Base-by-base conservation (phyloP, 2,113 vertebrate genomes). In the Todiramphus saurophagus region DNA sequence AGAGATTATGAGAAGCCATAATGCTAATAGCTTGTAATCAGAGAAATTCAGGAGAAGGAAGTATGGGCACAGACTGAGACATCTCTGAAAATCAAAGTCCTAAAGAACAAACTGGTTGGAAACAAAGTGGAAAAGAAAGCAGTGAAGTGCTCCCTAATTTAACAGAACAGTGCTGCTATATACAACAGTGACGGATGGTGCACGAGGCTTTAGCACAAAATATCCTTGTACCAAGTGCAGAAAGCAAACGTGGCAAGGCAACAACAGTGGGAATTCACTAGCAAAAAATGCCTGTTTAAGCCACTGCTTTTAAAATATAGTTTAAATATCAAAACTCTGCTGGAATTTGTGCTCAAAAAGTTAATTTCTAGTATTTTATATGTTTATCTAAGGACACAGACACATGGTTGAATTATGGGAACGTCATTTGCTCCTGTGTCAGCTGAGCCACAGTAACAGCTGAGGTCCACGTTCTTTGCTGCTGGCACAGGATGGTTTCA, bases 1-100 rank as follows among this genome's bases (percentile, higher is more conserved):
- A 72, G 81, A 88, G 63, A 80, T 89, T 89, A 72, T 74, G 46
- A 85, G 59, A 87, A 92, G 24, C 31, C 70, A 72, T 80, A 92
- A 85, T 8, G 41, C 9, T 78, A 89, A 92, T 59, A 75, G 43
- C 43, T 79, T 69, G 31, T 35, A 90, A 76, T 81, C 39, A 46
- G n/a, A 74, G 43, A 91, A 73, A 87, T 77, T 48, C 70, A 93
- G 33, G 30, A 66, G 84, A 64, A 85, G 0, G 2, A 66, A 73
- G 13, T 35, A 59, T 10, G 13, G n/a, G 13, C 51, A 70, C n/a
- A 80, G 48, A 67, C 33, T 16, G 19, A 78, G 41, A 35, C 19
- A 74, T 44, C 41, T 73, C 56, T 43, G 44, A 80, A 95, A 90
- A 76, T 56, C 39, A 33, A 81, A 75, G 62, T 35, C 3, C 4